Conservation (phyloP, 2,888 invertebrate species). For the Smittia aterrima region DNA sequence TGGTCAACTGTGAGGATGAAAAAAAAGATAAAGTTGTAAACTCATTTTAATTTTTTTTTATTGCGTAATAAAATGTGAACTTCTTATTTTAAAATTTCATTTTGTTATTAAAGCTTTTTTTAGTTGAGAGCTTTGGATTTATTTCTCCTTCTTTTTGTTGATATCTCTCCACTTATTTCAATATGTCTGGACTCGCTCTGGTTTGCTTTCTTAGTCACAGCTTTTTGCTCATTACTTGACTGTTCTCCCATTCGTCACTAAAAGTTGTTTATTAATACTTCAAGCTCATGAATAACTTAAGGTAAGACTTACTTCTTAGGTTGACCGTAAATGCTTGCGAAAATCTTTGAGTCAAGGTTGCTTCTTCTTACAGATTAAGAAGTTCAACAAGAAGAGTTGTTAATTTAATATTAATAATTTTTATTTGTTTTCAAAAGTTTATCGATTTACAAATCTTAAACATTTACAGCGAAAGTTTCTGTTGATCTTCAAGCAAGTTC, state of each 20-base stretch:
- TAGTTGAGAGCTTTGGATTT: slow-evolving; percentile 28
- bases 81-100: neutral
- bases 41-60: too few species aligned
- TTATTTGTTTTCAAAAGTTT: too few species aligned
- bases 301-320: slow-evolving; percentile 47
- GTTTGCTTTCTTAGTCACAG: neutral
- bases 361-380: too few species aligned
- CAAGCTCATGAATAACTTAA: slow-evolving; percentile 43
- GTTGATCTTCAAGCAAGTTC: too few species aligned
- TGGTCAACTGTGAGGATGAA: too few species aligned
- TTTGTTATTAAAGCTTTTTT: neutral
- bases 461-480: too few species aligned
- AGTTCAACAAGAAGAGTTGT: too few species aligned
- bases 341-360: slow-evolving; percentile 69
- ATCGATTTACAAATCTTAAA: too few species aligned
- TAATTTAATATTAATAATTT: too few species aligned
- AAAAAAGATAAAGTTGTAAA: too few species aligned
- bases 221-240: slow-evolving; percentile 41
- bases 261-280: slow-evolving; percentile 32
- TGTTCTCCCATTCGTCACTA: slow-evolving; percentile 49
- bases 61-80: neutral
- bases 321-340: slow-evolving; percentile 71
- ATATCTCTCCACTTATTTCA: slow-evolving; percentile 42
- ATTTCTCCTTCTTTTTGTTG: slow-evolving; percentile 44
- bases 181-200: slow-evolving; percentile 41